Evolutionary conservation across 64 coral and sea anemone genomes (phyloP), one percentile per base, ranked within the genome.

Genomic region (Montipora cactus): DNA sequence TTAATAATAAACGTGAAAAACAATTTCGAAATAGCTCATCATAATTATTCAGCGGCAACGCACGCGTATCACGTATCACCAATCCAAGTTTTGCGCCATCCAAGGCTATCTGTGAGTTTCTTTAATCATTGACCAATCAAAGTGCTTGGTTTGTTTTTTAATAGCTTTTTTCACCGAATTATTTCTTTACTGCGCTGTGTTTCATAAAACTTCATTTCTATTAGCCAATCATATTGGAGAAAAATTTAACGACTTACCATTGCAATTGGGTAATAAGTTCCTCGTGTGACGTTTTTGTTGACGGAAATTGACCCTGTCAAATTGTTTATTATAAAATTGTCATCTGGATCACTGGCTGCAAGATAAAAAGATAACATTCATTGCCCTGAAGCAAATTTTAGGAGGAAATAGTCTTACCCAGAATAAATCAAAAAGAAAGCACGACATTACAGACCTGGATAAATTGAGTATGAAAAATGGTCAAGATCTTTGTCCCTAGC

Each of bases 401-500:
- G 46, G 45, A 72, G 21, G 2, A 20, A 45, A 16, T n/a, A 49
- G 14, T 64, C 13, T 46, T 16, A 19, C 11, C 6, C 0, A 59
- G 16, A 8, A 45, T 11, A 23, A 64, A 64, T 12, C 11, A 16
- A 12, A 64, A 64, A 15, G 21, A 5, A 21, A 23, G 21, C 16
- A 23, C 49, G 37, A 25, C 1, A 53, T 21, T 23, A 20, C 93
- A 49, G 84, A 95, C 93, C 93, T 95, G 73, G 80, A 44, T 84
- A 22, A 2, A 95, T 90, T n/a, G 5, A 55, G 46, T 95, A 95
- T 44, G 57, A 79, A 4, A 95, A 88, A 19, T 80, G 80, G 5
- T 90, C 52, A 3, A 88, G 83, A 49, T 95, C 93, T 58, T 85
- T 50, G 58, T 95, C 93, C 15, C 85, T 80, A 10, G 93, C 93